Conservation (phyloP, 2,797 vertebrate species). For the Nothura maculosa region DNA sequence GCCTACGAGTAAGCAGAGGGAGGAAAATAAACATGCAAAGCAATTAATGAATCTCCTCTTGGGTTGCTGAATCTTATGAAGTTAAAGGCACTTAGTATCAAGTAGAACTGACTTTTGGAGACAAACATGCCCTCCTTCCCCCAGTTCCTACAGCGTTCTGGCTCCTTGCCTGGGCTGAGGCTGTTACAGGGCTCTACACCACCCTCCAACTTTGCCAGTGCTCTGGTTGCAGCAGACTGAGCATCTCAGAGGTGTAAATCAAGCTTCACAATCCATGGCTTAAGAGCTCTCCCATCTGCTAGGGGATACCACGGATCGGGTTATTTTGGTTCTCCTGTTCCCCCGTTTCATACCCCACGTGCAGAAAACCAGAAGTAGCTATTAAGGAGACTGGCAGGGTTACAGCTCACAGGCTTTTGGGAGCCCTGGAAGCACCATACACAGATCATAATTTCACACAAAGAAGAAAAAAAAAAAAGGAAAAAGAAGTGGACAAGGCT, state of each 20-base stretch:
- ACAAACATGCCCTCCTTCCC: not conserved
- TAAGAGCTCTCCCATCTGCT: not conserved
- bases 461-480: not conserved
- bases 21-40: not conserved
- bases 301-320: not conserved
- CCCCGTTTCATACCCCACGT: not conserved
- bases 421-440: not conserved
- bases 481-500: not conserved
- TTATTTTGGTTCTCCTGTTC: not conserved
- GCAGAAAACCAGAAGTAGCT: not conserved
- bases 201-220: not conserved
- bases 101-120: not conserved
- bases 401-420: not conserved
- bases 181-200: fast-evolving
- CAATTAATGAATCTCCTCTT: not conserved
- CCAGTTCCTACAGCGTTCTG: not conserved
- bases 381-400: not conserved
- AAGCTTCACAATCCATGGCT: not conserved
- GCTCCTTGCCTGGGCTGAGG: not conserved
- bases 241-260: not conserved
- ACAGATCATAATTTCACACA: not conserved
- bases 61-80: not conserved
- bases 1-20: not conserved
- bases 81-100: not conserved
- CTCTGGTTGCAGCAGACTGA: not conserved